Evolutionary conservation across 2,888 invertebrate genomes (phyloP).

Genomic region (Herminia tarsipennalis): DNA sequence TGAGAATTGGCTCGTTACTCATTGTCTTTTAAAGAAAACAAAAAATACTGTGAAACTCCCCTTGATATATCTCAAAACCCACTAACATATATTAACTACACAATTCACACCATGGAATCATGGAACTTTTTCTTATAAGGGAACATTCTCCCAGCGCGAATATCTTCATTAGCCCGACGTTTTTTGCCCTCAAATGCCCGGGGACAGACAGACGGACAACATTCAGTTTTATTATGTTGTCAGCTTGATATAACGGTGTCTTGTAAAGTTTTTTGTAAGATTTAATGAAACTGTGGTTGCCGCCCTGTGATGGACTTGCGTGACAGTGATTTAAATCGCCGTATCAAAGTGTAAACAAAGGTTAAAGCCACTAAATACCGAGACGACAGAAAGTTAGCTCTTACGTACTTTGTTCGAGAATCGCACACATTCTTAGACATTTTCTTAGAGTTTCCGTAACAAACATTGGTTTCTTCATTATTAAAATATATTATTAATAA

Average conservation of each 20-base stretch:
- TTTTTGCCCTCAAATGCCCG: slow-evolving; percentile 45
- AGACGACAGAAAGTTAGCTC: no score
- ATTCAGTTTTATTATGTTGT: slow-evolving; percentile 56
- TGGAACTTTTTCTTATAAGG: slow-evolving; percentile 31
- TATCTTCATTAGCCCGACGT: slow-evolving; percentile 59
- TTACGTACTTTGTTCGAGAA: no score
- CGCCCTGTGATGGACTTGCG: slow-evolving; percentile 1
- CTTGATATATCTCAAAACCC: no score
- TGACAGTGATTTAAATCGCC: slow-evolving; percentile 19
- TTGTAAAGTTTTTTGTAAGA: slow-evolving; percentile 26
- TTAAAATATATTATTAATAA: no score
- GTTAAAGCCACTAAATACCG: no score
- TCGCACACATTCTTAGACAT: no score
- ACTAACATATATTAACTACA: slow-evolving; percentile 1
- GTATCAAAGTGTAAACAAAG: no score
- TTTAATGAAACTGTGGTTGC: slow-evolving; percentile 37
- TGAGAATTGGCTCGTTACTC: no score
- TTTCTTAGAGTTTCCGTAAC: no score
- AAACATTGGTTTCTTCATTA: no score
- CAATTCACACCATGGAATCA: slow-evolving; percentile 27
- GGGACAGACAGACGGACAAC: slow-evolving; percentile 34
- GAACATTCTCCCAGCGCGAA: slow-evolving; percentile 53
- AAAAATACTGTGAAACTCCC: no score
- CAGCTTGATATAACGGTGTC: slow-evolving; percentile 50
- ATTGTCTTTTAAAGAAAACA: no score